Percentiles rank a stretch among this genome's conserved stretches.
These are phyloP conservation scores for Cetoscarus ocellatus DNA, from an alignment of 2,797 vertebrate genomes.

Conservation along the genomic window DNA sequence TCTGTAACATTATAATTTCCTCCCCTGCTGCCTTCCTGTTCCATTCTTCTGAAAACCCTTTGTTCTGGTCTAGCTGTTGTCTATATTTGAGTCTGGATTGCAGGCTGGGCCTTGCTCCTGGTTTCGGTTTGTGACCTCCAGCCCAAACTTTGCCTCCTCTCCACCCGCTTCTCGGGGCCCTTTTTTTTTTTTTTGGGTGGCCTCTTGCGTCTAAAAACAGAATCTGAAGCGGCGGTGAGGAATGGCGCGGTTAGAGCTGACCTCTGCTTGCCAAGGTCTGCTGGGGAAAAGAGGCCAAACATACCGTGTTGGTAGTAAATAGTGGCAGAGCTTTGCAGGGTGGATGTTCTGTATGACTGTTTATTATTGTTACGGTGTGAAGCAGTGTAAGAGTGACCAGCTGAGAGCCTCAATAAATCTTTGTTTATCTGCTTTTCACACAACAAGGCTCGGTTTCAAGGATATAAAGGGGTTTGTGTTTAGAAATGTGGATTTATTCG, in stretches of 20 bases:
- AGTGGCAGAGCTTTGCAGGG: constrained; percentile 9
- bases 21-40: not conserved
- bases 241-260: constrained; percentile 53
- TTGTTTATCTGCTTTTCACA: constrained; percentile 7
- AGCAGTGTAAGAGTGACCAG: constrained; percentile 6
- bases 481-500: constrained; percentile 18
- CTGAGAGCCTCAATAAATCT: not conserved
- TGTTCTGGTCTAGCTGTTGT: constrained; percentile 8
- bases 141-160: not conserved
- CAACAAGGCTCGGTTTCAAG: not conserved
- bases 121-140: constrained; percentile 47
- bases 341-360: constrained; percentile 1
- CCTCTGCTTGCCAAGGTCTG: constrained; percentile 37
- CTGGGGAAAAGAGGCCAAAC: constrained; percentile 39
- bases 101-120: constrained; percentile 17
- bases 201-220: constrained; percentile 68
- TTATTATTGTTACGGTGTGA: constrained; percentile 29
- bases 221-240: constrained; percentile 37
- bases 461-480: constrained; percentile 27
- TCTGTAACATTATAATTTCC: not conserved
- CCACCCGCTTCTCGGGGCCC: constrained; percentile 14
- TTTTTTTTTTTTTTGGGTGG: constrained; percentile 26
- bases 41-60: constrained; percentile 6
- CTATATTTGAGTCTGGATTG: constrained; percentile 45
- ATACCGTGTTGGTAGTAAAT: constrained; percentile 47